phyloP scores from a whole-genome alignment of 1,140 invertebrate species.

The Hesperophylax magnus region DNA sequence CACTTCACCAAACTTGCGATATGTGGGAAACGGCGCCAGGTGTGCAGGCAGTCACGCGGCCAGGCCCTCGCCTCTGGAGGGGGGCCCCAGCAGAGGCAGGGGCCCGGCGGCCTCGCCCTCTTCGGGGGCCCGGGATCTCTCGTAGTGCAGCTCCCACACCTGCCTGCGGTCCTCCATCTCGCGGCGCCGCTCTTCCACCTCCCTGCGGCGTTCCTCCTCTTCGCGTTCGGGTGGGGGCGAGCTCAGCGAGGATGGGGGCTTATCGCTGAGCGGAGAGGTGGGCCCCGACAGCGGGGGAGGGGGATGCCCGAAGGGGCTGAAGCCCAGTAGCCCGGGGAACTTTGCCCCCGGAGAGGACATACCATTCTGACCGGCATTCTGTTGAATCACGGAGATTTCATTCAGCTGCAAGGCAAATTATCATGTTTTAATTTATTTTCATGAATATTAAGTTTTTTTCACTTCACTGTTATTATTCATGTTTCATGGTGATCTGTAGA shows the following conservation, averaged over 20 bases:
- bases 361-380: slow-evolving; percentile 71
- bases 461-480: neutral
- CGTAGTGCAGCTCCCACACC: slow-evolving; percentile 68
- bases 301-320: slow-evolving; percentile 69
- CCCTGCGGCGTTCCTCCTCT: slow-evolving; percentile 55
- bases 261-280: slow-evolving; percentile 65
- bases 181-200: slow-evolving; percentile 52
- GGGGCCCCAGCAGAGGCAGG: slow-evolving; percentile 64
- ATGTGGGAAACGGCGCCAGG: slow-evolving; percentile 46
- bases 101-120: slow-evolving; percentile 59
- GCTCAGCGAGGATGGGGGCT: slow-evolving; percentile 66
- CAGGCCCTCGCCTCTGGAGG: slow-evolving; percentile 67
- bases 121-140: slow-evolving; percentile 63
- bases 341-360: slow-evolving; percentile 66
- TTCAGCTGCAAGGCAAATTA: slow-evolving; percentile 68
- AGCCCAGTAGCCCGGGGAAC: slow-evolving; percentile 72
- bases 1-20: slow-evolving; percentile 49
- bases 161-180: slow-evolving; percentile 61
- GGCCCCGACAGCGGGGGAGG: slow-evolving; percentile 63
- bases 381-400: slow-evolving; percentile 74
- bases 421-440: neutral
- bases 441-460: neutral
- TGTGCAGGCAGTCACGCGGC: slow-evolving; percentile 64
- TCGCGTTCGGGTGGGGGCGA: slow-evolving; percentile 63
- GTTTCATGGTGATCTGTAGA: neutral